Base-by-base conservation (phyloP, 2,888 invertebrate genomes). In the Callyntrura sp. region DNA sequence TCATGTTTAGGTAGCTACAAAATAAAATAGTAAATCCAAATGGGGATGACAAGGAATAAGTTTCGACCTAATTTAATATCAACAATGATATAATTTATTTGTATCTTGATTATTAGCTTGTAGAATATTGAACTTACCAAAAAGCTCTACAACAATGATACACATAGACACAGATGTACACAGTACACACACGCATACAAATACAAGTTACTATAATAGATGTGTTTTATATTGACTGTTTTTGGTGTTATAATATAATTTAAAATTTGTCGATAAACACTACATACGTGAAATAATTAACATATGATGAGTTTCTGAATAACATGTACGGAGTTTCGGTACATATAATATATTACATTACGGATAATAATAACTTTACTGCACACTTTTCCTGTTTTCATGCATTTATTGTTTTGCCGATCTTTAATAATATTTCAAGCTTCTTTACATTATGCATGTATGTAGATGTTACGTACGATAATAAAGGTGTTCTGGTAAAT, bases 1-100 rank as follows among this genome's bases (percentile, higher is more conserved):
- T 83, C 83, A 83, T 70, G 25, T 68, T n/a, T 65, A 60, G 60
- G 81, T 60, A 81, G 60, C 73, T 73, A 55, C 3, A 55, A 55
- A 55, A n/a, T 14, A 55, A 55, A n/a, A n/a, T 55, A 8, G 17
- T 55, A 55, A 55, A 4, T 55, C 14, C 8, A 65, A 23, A 6
- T 65, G 65, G 4, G 23, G 25, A 23, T n/a, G 14, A 57, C 55
- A 48, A 9, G 11, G 51, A 51, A 51, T 51, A 51, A 65, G 8
- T 3, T 35, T 2, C n/a, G 25, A 8, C 57, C 57, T 6, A 57
- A 57, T 17, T 6, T 20, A 57, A 17, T 14, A 17, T 57, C n/a
- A 57, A 51, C 51, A 17, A 57, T 1, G 17, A 17, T 57, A 35
- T 35, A 35, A 35, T 57, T 57, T 57, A 57, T n/a, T 57, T n/a